Percentiles rank a stretch among this genome's conserved stretches.
phyloP scores from a whole-genome alignment of 2,888 invertebrate genomes.

The Tetragonula carbonaria region DNA sequence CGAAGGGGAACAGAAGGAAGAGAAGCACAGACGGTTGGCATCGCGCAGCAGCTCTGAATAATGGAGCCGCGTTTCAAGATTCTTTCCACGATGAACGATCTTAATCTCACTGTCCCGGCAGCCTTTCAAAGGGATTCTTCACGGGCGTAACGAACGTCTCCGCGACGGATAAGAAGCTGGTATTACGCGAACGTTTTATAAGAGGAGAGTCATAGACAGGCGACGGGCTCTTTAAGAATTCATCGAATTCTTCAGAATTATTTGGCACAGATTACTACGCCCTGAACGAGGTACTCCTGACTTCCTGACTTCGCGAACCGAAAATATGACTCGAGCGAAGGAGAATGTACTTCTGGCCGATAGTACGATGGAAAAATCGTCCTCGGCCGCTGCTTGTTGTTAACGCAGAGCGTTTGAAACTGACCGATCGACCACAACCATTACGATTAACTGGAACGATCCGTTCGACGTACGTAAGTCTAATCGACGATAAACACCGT shows the following conservation, averaged over 20 bases:
- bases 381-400: conserved; percentile 14
- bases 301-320: background rate
- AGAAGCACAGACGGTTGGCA: background rate
- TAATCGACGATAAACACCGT: conserved; percentile 46
- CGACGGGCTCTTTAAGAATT: background rate
- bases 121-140: conserved; percentile 23
- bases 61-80: conserved; percentile 38
- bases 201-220: conserved; percentile 3
- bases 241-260: background rate
- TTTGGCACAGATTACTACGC: too few relatives aligned
- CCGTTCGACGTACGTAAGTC: conserved; percentile 40
- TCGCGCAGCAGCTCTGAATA: conserved; percentile 23
- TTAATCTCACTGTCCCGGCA: conserved; percentile 41
- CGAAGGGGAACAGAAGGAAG: background rate
- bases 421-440: conserved; percentile 24
- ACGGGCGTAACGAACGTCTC: conserved; percentile 24
- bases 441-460: conserved; percentile 42
- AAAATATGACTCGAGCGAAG: background rate
- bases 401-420: conserved; percentile 28
- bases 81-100: conserved; percentile 37
- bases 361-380: background rate
- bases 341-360: too few relatives aligned
- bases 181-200: background rate
- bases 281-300: background rate
- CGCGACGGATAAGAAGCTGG: conserved; percentile 3